Percentiles rank a stretch among this genome's conserved stretches.
These are phyloP conservation scores for Alcis repandata DNA, from an alignment of 2,888 invertebrate genomes.

Conservation along the genomic window DNA sequence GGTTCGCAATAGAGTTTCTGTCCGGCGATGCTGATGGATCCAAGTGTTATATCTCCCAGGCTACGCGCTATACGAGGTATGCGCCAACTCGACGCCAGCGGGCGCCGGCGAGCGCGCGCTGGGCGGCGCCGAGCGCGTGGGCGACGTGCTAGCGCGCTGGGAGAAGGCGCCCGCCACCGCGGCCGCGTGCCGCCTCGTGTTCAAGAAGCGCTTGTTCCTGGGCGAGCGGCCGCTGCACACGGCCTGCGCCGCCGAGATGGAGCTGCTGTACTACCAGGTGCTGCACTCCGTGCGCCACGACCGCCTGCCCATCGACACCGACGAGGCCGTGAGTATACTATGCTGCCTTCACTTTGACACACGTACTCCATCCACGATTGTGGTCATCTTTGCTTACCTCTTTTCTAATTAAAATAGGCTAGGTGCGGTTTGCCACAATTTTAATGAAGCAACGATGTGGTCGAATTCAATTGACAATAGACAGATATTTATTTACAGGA, in stretches of 20 bases:
- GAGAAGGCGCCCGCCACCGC: conserved; percentile 93
- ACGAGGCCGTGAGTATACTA: conserved; percentile 93
- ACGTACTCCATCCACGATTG: no score
- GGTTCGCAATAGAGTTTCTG: no score
- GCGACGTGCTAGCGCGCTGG: conserved; percentile 98
- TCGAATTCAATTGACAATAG: no score
- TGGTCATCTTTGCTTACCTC: no score
- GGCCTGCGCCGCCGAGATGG: conserved; percentile 94
- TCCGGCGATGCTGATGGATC: no score
- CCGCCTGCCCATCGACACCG: conserved; percentile 96
- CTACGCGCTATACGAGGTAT: conserved; percentile 96
- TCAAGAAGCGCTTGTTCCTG: conserved; percentile 81
- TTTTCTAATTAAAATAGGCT: no score
- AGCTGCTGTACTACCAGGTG: conserved; percentile 97
- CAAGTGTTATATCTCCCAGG: no score
- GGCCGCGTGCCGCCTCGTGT: conserved; percentile 86
- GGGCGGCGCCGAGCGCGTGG: conserved; percentile 94
- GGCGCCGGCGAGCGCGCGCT: conserved; percentile 91
- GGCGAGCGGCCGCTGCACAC: conserved; percentile 80
- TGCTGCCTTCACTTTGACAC: neutral
- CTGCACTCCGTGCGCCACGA: conserved; percentile 96
- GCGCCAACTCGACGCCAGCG: conserved; percentile 89
- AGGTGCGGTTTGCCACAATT: no score
- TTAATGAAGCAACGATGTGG: no score
- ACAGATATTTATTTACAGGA: no score